Evolutionary conservation across 2,797 vertebrate species (phyloP), one percentile per base, ranked within the genome.

Genomic region (Epinephelus awoara): DNA sequence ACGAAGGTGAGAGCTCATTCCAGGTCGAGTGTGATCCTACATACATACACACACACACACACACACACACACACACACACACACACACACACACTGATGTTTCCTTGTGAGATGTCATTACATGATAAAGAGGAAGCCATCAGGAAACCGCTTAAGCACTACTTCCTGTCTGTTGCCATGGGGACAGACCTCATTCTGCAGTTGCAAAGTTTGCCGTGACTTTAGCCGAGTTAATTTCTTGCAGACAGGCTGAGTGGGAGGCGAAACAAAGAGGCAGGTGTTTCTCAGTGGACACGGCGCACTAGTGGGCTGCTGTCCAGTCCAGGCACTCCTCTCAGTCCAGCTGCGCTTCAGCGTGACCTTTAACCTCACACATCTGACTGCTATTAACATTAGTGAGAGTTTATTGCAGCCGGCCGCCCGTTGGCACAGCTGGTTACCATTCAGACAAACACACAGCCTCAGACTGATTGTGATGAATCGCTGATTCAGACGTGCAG

Each of bases 81-180:
- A 23, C 72, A 58, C 70, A 23, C 72, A 15, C 44, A 64, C 44
- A 73, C 49, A 82, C 25, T 80, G 84, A 86, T 80, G 89, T 92
- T 94, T 94, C 84, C 89, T 93, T 86, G 85, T 80, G 87, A 94
- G 95, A 96, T 96, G 94, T 93, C 93, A 95, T 93, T 94, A 91
- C 77, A 81, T 1, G 95, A 96, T 96, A 96, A 95, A 95, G 93
- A 90, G 94, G 94, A 95, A 95, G 93, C 77, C 73, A 90, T 92
- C 95, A 96, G 95, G 95, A 96, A 96, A 96, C 95, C 94, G 85
- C 94, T 93, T 94, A 95, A 95, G 92, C 79, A 85, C 93, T 90
- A 94, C 94, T 96, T 96, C 96, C 96, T 96, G 95, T 93, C 93
- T 92, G 95, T 96, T 95, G 90, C 93, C 89, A 84, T 63, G 91